phyloP scores from a whole-genome alignment of 2,888 invertebrate genomes.

The Sericinus montela region DNA sequence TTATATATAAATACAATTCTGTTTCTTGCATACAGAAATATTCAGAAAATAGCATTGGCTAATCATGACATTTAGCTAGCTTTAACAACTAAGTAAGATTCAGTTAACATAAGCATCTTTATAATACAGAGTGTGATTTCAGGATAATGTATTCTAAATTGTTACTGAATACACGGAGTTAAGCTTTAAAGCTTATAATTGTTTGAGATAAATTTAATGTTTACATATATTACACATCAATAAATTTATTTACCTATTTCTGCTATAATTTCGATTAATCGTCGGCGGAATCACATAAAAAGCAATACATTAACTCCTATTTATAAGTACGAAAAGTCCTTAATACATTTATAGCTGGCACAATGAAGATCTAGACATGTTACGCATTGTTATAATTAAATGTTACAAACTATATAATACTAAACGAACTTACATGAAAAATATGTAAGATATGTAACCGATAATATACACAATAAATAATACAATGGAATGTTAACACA shows the following conservation, averaged over 20 bases:
- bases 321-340: constrained; percentile 73
- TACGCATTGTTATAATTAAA: constrained; percentile 61
- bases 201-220: constrained; percentile 46
- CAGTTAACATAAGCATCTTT: constrained; percentile 57
- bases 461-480: constrained; percentile 78
- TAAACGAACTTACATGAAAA: constrained; percentile 68
- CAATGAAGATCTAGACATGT: constrained; percentile 75
- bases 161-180: constrained; percentile 30
- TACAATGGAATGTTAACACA: constrained; percentile 75
- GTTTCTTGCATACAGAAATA: constrained; percentile 65
- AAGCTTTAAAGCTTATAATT: constrained; percentile 24
- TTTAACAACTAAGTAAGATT: constrained; percentile 64
- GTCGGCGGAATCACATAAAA: constrained; percentile 66
- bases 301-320: constrained; percentile 65
- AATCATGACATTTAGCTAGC: constrained; percentile 75
- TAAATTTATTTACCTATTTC: constrained; percentile 54
- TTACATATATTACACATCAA: constrained; percentile 68
- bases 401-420: constrained; percentile 47
- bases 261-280: constrained; percentile 70
- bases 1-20: constrained; percentile 73
- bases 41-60: constrained; percentile 77
- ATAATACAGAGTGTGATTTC: constrained; percentile 65
- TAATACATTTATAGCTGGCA: constrained; percentile 75
- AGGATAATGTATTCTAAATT: constrained; percentile 45
- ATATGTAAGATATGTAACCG: constrained; percentile 67